A percentile compares a stretch with the other conserved stretches of the same genome.
phyloP scores from a whole-genome alignment of 2,113 vertebrate genomes.

The Ellobius talpinus region DNA sequence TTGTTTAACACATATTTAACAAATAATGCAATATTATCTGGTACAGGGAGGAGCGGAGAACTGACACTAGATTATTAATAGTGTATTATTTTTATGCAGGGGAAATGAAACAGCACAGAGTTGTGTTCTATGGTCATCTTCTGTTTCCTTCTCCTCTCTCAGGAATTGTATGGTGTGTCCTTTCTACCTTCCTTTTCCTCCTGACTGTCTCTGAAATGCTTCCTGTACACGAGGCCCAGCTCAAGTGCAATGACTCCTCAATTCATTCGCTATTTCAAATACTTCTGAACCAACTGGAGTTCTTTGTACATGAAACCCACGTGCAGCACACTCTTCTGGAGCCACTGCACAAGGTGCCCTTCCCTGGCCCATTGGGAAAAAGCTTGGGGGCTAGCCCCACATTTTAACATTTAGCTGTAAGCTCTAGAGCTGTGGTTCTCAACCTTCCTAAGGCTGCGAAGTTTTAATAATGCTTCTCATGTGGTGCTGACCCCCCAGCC shows the following conservation, averaged over 20 bases:
- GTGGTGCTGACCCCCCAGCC: neutral
- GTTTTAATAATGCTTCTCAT: neutral
- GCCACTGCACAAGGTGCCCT: neutral
- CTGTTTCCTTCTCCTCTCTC: neutral
- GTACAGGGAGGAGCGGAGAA: neutral
- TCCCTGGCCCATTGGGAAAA: neutral
- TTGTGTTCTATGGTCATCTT: neutral
- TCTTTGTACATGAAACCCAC: neutral
- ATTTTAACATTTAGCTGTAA: neutral
- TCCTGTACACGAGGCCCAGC: neutral
- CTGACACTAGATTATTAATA: neutral
- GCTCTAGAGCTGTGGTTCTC: neutral
- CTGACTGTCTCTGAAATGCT: neutral
- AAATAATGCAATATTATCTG: neutral
- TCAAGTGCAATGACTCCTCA: neutral
- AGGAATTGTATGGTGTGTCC: neutral
- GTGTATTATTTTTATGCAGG: neutral
- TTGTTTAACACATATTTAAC: slow-evolving; percentile 14
- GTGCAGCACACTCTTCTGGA: neutral
- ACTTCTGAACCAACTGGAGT: neutral
- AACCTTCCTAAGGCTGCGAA: neutral
- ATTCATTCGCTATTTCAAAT: neutral
- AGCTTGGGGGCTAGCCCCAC: neutral
- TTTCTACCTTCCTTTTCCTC: neutral
- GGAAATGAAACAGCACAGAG: neutral